Percentiles rank a stretch among this genome's conserved stretches.
Evolutionary conservation across 2,113 vertebrate genomes (phyloP).

Genomic region (Halcyon malimbica): DNA sequence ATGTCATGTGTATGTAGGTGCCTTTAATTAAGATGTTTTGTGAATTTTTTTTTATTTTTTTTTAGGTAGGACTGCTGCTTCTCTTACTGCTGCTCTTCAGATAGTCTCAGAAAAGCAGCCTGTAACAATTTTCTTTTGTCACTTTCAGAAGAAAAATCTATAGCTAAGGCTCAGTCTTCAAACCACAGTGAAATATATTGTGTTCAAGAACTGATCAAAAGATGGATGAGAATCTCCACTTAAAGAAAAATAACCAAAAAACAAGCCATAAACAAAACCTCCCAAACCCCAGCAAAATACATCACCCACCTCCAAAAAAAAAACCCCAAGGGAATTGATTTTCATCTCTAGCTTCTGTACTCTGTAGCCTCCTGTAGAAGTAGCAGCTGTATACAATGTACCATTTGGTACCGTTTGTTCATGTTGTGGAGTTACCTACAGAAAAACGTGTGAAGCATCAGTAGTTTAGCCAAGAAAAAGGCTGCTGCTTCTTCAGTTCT

Average conservation of each 20-base stretch:
- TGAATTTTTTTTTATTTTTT: background rate
- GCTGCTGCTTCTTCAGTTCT: background rate
- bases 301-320: background rate
- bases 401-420: background rate
- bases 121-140: background rate
- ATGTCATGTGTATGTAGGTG: background rate
- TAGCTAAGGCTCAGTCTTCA: background rate
- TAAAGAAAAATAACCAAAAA: background rate
- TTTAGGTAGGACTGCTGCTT: background rate
- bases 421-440: background rate
- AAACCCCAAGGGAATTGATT: background rate
- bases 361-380: background rate
- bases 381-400: rapidly evolving
- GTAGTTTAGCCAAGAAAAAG: background rate
- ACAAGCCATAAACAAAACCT: background rate
- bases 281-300: background rate
- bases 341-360: background rate
- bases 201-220: background rate
- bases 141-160: background rate
- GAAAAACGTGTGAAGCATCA: background rate
- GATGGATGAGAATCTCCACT: background rate
- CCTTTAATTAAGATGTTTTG: background rate
- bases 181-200: background rate
- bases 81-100: background rate
- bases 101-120: background rate